Evolutionary conservation across 2,888 invertebrate species (phyloP).

Genomic region (Andrena praecox): DNA sequence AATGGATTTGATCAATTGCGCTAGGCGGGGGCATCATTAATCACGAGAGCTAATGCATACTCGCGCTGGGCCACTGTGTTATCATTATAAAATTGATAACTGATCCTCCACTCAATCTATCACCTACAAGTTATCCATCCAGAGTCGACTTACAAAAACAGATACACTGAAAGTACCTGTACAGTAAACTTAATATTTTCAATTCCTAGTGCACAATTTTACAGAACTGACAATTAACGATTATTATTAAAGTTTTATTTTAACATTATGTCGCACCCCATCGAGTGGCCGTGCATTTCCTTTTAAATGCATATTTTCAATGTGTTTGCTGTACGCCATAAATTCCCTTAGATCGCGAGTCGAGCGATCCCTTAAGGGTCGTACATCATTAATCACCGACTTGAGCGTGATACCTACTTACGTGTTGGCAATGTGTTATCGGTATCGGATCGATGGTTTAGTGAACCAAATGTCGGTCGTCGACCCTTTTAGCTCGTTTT

Average conservation of each 20-base stretch:
- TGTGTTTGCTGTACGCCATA: slow-evolving; percentile 5
- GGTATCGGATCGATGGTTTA: slow-evolving; percentile 55
- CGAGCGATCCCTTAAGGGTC: slow-evolving; percentile 42
- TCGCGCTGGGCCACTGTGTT: slow-evolving; percentile 12
- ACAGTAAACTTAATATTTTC: not conserved
- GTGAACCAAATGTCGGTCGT: slow-evolving; percentile 47
- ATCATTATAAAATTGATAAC: slow-evolving; percentile 48
- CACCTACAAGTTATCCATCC: slow-evolving; percentile 4
- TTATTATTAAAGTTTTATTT: not conserved
- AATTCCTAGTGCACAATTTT: not conserved
- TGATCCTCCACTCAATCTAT: slow-evolving; percentile 29
- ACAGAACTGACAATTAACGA: not conserved
- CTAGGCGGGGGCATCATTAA: slow-evolving; percentile 36
- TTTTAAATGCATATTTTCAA: not conserved
- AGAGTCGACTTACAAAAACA: not conserved
- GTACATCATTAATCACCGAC: slow-evolving; percentile 54
- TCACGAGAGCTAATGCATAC: slow-evolving; percentile 29
- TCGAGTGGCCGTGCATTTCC: not conserved
- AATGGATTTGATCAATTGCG: slow-evolving; percentile 48
- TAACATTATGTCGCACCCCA: not conserved
- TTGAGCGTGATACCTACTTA: slow-evolving; percentile 45
- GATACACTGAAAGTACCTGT: not conserved
- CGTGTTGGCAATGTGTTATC: slow-evolving; percentile 48
- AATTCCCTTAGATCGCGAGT: slow-evolving; percentile 27
- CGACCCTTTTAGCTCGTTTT: slow-evolving; percentile 36